Conservation (phyloP, 2,888 invertebrate genomes). For the Drosophila pseudotalamancana region DNA sequence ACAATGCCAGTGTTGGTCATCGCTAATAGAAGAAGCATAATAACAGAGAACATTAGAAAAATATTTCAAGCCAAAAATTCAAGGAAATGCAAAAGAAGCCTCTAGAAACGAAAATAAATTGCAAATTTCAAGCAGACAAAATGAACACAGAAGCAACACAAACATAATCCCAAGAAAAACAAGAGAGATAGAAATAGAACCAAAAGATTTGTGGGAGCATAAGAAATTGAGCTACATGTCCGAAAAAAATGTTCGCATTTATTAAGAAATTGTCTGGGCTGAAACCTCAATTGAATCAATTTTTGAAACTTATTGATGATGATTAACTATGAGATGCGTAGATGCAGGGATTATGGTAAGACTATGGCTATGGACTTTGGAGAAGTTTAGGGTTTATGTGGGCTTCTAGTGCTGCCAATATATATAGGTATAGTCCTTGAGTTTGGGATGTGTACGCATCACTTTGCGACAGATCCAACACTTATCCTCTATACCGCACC, state of each 20-base stretch:
- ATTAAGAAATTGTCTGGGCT: slow-evolving; percentile 54
- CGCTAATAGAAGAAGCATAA: background rate
- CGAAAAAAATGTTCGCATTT: slow-evolving; percentile 63
- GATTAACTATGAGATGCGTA: slow-evolving; percentile 9
- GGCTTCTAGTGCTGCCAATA: slow-evolving; percentile 66
- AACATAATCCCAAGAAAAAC: background rate
- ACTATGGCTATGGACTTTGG: slow-evolving; percentile 3
- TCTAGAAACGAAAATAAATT: slow-evolving; percentile 53
- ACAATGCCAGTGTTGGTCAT: slow-evolving; percentile 33
- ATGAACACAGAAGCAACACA: slow-evolving; percentile 18
- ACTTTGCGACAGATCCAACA: slow-evolving; percentile 84
- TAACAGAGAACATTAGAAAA: slow-evolving; percentile 25
- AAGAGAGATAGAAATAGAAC: slow-evolving; percentile 2
- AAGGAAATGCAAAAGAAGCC: slow-evolving; percentile 22
- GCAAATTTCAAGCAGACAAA: slow-evolving; percentile 26
- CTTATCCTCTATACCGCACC: slow-evolving; percentile 83
- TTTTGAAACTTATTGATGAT: slow-evolving; percentile 9
- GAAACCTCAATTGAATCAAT: slow-evolving; percentile 16
- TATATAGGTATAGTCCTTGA: slow-evolving; percentile 81
- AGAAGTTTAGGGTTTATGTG: background rate
- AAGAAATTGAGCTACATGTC: slow-evolving; percentile 36
- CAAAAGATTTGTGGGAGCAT: slow-evolving; percentile 19
- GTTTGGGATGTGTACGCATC: slow-evolving; percentile 81
- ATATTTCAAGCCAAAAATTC: slow-evolving; percentile 39
- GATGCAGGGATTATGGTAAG: background rate